Base-by-base conservation (phyloP, 2,888 invertebrate genomes). In the Dorcus hopei region DNA sequence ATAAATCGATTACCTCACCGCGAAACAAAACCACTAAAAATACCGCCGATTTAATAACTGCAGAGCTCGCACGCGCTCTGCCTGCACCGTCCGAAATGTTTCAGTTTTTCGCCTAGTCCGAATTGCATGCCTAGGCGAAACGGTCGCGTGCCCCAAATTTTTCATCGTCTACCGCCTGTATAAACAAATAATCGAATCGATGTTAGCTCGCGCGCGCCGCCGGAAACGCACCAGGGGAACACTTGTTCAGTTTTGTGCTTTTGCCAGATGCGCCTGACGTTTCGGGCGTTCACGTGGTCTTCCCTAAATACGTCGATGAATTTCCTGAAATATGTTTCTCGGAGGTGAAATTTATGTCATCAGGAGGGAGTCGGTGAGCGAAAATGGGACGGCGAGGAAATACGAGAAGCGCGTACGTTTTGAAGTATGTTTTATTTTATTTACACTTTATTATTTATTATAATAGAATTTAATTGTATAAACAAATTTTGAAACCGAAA, bases 331-430 rank as follows among this genome's bases (percentile, higher is more conserved):
- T 52, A 77, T 77, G 77, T 77, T 77, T 63, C 67, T 77, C 62
- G 76, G 77, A 60, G 77, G 74, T 52, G 69, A 72, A 61, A 74
- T 76, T 59, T 72, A 70, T 61, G 68, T 67, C 39, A 63, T 72
- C 43, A 68, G 62, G 48, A 65, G 68, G 42, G 65, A 63, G 33
- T 61, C 58, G 9, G 68, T 64, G 59, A 65, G 49, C 9, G 63
- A 65, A 45, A 62, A 56, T 23, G 51, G 54, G 19, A 61, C 56
- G n/a, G 33, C 23, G 39, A 68, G 62, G 50, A 73, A 70, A 59
- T 66, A 50, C 54, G 75, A 74, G 58, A 77, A 77, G 63, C 76
- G 68, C 58, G 77, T 77, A 41, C 75, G 69, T 62, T 77, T 77
- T 66, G 74, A 74, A 73, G 77, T 77, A 75, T 50, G 70, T 70